Evolutionary conservation across 2,797 vertebrate genomes (phyloP).

Genomic region (Danio aesculapii): DNA sequence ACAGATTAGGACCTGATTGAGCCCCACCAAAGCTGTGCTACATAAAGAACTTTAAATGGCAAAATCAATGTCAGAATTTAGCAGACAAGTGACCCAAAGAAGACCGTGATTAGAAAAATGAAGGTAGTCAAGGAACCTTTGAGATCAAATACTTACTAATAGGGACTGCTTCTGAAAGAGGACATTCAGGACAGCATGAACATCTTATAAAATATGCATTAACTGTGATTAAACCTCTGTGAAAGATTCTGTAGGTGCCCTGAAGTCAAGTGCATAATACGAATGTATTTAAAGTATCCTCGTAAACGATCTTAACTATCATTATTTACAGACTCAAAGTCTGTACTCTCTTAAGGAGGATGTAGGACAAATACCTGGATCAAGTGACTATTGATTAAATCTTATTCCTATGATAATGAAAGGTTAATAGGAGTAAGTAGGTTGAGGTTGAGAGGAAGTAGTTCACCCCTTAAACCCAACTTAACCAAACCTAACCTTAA

Average conservation of each 20-base stretch:
- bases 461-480: background rate
- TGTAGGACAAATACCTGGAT: background rate
- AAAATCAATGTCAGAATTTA: slow-evolving; percentile 10
- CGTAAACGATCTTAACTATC: background rate
- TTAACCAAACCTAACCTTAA: too few relatives aligned
- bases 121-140: slow-evolving; percentile 30
- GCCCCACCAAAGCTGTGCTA: background rate
- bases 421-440: background rate
- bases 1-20: slow-evolving; percentile 16
- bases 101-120: background rate
- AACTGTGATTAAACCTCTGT: background rate
- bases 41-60: background rate
- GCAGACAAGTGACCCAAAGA: background rate
- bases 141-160: slow-evolving; percentile 72
- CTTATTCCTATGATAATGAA: background rate
- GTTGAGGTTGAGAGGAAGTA: too few relatives aligned
- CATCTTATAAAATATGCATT: slow-evolving; percentile 35
- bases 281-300: background rate
- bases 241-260: slow-evolving; percentile 5
- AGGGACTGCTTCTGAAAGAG: slow-evolving; percentile 69
- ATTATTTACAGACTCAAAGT: background rate
- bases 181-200: slow-evolving; percentile 65
- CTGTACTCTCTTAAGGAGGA: background rate
- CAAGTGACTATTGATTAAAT: background rate
- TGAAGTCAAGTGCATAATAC: background rate